These are phyloP conservation scores for Sarcophaga bullata DNA, from an alignment of 1,140 invertebrate species.

Conservation along the genomic window DNA sequence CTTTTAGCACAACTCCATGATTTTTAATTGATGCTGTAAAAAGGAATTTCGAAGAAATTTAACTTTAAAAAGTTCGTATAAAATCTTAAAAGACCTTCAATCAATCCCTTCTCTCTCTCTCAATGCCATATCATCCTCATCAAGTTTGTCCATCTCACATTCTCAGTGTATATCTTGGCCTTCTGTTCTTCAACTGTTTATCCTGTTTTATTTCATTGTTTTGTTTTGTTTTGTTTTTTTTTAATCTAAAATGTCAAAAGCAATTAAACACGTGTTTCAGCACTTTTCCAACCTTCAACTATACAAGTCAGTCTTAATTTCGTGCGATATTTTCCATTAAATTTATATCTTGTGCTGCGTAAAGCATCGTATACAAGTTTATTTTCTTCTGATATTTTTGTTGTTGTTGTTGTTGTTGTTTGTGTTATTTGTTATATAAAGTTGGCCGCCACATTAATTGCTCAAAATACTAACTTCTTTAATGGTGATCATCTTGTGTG, in stretches of 20 bases:
- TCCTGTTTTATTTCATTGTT: no score
- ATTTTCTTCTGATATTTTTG: no score
- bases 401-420: no score
- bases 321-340: background rate
- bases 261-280: constrained; percentile 2
- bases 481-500: background rate
- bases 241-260: constrained; percentile 7
- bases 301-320: background rate
- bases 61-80: no score
- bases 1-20: background rate
- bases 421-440: background rate
- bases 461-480: background rate
- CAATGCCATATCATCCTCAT: background rate
- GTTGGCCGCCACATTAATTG: constrained; percentile 17
- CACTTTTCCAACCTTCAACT: background rate
- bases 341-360: background rate
- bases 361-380: background rate
- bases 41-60: no score
- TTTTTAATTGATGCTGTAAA: background rate
- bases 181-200: background rate
- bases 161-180: background rate
- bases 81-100: no score
- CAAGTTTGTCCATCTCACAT: background rate
- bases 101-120: no score
- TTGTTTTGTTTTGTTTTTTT: no score